A percentile compares a stretch with the other conserved stretches of the same genome.
phyloP scores from a whole-genome alignment of 2,113 vertebrate genomes.

The Xiphophorus hellerii region DNA sequence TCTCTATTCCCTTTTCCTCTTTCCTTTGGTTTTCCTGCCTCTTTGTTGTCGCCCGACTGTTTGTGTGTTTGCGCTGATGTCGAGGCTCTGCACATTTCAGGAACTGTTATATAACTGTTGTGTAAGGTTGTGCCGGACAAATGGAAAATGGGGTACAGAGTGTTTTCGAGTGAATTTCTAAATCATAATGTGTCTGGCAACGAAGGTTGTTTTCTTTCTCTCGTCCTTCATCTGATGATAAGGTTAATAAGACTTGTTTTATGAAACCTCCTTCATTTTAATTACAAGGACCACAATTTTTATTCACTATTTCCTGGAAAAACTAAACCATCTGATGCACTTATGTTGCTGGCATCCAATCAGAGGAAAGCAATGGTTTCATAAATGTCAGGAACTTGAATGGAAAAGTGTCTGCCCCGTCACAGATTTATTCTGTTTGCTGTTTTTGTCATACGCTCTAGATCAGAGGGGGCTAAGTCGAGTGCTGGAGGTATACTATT shows the following conservation, averaged over 20 bases:
- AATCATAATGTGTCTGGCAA: background rate
- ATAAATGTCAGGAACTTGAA: background rate
- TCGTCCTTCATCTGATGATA: background rate
- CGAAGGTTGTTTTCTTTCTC: background rate
- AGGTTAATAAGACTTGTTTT: background rate
- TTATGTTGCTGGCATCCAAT: background rate
- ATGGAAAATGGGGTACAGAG: constrained; percentile 4
- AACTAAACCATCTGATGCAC: background rate
- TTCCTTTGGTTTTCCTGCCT: constrained; percentile 28
- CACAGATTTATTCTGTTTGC: too few species aligned
- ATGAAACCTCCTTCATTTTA: background rate
- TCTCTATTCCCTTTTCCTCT: constrained; percentile 1
- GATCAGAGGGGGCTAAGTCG: too few species aligned
- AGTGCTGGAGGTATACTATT: too few species aligned
- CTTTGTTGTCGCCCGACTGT: constrained; percentile 21
- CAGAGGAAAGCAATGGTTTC: background rate
- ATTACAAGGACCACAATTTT: background rate
- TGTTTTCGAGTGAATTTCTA: background rate
- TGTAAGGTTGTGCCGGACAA: constrained; percentile 30
- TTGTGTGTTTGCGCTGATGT: constrained; percentile 1
- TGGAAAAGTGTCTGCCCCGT: too few species aligned
- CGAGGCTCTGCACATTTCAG: constrained; percentile 42
- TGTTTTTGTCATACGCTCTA: too few species aligned
- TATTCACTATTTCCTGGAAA: background rate
- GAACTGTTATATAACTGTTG: constrained; percentile 63